phyloP scores from a whole-genome alignment of 2,797 vertebrate genomes.

The Premnoplex brunnescens region DNA sequence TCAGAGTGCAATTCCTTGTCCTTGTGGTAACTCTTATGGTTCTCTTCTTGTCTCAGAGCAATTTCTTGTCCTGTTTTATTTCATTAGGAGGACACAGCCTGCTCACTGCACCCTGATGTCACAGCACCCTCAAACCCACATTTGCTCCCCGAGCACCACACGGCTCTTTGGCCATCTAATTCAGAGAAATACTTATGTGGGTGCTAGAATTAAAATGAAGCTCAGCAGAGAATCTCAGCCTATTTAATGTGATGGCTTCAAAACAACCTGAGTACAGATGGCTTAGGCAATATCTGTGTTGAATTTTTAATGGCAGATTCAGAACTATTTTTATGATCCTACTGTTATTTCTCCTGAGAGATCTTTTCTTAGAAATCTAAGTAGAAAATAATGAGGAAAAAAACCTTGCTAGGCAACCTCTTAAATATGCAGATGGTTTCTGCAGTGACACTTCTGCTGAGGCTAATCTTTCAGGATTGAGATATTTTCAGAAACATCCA shows the following conservation, averaged over 20 bases:
- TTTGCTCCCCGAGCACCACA: fast-evolving
- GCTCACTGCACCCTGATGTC: neutral
- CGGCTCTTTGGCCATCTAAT: neutral
- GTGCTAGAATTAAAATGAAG: neutral
- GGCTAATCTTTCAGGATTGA: slow-evolving; percentile 75
- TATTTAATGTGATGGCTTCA: neutral
- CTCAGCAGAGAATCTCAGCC: neutral
- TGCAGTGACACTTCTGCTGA: slow-evolving; percentile 69
- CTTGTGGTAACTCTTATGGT: neutral
- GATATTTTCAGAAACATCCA: slow-evolving; percentile 76
- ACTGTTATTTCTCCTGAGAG: slow-evolving; percentile 46
- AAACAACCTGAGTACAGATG: neutral
- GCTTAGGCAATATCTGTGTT: slow-evolving; percentile 23
- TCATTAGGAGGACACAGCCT: neutral
- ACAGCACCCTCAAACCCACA: neutral
- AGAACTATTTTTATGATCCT: slow-evolving; percentile 59
- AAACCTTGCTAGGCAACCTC: slow-evolving; percentile 44
- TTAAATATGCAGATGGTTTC: slow-evolving; percentile 63
- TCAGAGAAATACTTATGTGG: neutral
- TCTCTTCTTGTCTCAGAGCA: neutral
- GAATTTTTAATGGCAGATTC: slow-evolving; percentile 55
- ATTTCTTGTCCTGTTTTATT: neutral
- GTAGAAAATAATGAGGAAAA: slow-evolving; percentile 67
- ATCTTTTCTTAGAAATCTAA: slow-evolving; percentile 67
- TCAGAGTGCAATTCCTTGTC: neutral